These are phyloP conservation scores for Pristionchus maxplancki DNA, from an alignment of 2,888 invertebrate species.

Conservation along the genomic window DNA sequence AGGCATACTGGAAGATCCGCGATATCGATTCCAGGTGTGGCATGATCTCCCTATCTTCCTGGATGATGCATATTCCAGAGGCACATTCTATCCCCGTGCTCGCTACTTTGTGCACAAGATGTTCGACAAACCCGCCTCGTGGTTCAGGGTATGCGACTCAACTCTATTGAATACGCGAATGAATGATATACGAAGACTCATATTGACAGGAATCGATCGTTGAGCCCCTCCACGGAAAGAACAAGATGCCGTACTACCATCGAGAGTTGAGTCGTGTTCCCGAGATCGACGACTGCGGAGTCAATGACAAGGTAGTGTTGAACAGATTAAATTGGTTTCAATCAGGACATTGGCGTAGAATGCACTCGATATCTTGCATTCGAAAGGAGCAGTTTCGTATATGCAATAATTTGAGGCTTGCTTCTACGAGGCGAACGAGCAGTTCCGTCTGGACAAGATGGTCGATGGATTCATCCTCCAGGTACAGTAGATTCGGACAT, in stretches of 20 bases:
- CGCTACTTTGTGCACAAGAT: conserved; percentile 71
- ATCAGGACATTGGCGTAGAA: neutral
- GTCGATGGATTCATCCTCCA: conserved; percentile 75
- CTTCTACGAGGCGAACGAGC: conserved; percentile 90
- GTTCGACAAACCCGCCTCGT: conserved; percentile 74
- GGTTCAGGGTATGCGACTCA: conserved; percentile 65
- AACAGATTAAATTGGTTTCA: too few species aligned
- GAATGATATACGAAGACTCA: neutral
- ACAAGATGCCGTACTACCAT: conserved; percentile 91
- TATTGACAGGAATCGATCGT: conserved; percentile 71
- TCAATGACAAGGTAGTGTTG: conserved; percentile 84
- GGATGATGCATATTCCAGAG: conserved; percentile 50
- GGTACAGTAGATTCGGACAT: too few species aligned
- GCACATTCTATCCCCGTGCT: conserved; percentile 65
- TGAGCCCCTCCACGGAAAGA: conserved; percentile 82
- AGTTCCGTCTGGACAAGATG: conserved; percentile 92
- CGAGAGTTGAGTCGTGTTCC: conserved; percentile 91
- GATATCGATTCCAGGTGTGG: conserved; percentile 65
- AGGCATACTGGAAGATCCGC: conserved; percentile 73
- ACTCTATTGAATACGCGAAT: neutral
- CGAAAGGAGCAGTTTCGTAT: neutral
- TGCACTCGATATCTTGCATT: neutral
- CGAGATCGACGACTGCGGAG: conserved; percentile 94
- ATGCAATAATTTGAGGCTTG: conserved; percentile 81
- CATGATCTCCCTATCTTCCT: neutral